A percentile compares a stretch with the other conserved stretches of the same genome.
These are phyloP conservation scores for Bergia sp. DNA, from an alignment of 92 coral and sea anemone genomes.

Conservation along the genomic window DNA sequence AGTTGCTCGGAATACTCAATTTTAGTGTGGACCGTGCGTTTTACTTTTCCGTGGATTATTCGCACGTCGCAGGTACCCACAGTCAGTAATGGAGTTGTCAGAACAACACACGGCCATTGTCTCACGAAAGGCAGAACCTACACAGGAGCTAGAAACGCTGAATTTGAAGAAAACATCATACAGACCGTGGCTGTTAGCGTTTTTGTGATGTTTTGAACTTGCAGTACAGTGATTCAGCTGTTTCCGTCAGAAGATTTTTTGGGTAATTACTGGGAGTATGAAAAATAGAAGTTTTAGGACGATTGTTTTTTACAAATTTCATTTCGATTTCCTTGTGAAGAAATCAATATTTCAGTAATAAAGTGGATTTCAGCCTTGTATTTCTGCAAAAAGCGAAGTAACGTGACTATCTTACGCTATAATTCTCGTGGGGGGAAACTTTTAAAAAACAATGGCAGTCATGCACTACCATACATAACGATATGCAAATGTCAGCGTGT, in stretches of 20 bases:
- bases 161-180: not conserved
- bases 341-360: not conserved
- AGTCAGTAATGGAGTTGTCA: not conserved
- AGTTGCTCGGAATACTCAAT: not conserved
- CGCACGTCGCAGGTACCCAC: not conserved
- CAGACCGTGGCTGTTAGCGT: not conserved
- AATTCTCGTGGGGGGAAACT: too few relatives aligned
- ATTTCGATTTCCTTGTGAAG: not conserved
- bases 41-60: not conserved
- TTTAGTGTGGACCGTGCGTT: not conserved
- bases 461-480: too few relatives aligned
- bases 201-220: not conserved
- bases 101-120: not conserved
- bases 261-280: not conserved
- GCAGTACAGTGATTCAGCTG: not conserved
- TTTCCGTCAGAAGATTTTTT: not conserved
- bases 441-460: too few relatives aligned
- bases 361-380: not conserved
- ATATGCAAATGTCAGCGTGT: too few relatives aligned
- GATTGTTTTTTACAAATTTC: not conserved
- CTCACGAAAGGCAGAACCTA: not conserved
- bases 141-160: not conserved
- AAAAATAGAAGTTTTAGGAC: not conserved
- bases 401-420: too few relatives aligned
- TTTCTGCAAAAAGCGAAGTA: too few relatives aligned